These are phyloP conservation scores for Capitella teleta DNA, from an alignment of 1,140 invertebrate genomes.

Conservation along the genomic window DNA sequence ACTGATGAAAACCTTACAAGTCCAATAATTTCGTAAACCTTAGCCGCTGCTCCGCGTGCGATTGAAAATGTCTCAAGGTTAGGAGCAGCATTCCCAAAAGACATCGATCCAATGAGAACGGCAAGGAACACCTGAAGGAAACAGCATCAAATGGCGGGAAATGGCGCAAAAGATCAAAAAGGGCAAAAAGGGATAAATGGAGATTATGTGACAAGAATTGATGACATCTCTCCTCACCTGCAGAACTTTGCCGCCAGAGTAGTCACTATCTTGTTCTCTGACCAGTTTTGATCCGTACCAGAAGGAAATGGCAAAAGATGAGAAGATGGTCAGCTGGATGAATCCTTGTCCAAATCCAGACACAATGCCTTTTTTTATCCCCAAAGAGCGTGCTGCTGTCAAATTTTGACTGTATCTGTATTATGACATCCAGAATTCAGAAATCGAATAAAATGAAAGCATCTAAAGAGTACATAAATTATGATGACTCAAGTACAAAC, in stretches of 20 bases:
- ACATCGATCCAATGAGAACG: slow-evolving; percentile 66
- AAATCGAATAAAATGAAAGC: not conserved
- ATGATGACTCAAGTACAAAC: not conserved
- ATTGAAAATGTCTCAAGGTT: slow-evolving; percentile 62
- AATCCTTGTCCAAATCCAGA: slow-evolving; percentile 53
- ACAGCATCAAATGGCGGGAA: no score
- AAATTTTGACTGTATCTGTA: not conserved
- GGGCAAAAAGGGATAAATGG: no score
- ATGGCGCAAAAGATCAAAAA: no score
- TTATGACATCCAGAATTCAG: no score
- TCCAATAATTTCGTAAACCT: slow-evolving; percentile 67
- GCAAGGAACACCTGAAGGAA: slow-evolving; percentile 62
- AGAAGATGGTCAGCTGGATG: slow-evolving; percentile 51
- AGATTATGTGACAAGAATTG: no score
- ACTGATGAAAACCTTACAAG: slow-evolving; percentile 42
- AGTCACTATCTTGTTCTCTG: slow-evolving; percentile 45
- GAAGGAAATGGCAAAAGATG: slow-evolving; percentile 45
- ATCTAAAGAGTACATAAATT: not conserved
- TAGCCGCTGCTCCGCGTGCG: slow-evolving; percentile 61
- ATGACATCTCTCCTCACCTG: no score
- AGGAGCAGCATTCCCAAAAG: slow-evolving; percentile 64
- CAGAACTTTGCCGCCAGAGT: no score
- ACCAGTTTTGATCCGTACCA: slow-evolving; percentile 46
- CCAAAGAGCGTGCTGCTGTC: slow-evolving; percentile 52
- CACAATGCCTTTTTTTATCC: slow-evolving; percentile 56